A percentile compares a stretch with the other conserved stretches of the same genome.
Evolutionary conservation across 2,113 vertebrate genomes (phyloP).

Genomic region (Mesocricetus auratus): DNA sequence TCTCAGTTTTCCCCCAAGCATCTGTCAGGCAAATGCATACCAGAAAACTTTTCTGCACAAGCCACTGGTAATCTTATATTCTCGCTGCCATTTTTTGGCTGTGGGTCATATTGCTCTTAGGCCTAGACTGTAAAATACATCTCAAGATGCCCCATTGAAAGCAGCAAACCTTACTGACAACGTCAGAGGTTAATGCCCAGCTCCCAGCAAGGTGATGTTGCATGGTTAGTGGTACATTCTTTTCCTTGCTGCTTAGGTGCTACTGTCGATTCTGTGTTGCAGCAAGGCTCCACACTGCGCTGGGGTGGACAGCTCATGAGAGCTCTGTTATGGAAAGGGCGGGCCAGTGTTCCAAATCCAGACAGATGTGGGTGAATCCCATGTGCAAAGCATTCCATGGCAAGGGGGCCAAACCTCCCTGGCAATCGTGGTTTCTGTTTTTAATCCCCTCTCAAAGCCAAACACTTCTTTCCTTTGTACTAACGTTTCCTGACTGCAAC

Average conservation of each 20-base stretch:
- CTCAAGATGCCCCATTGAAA: constrained; percentile 42
- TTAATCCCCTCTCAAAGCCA: not conserved
- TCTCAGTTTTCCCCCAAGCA: constrained; percentile 58
- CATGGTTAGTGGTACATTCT: not conserved
- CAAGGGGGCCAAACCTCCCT: not conserved
- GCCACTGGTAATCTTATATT: constrained; percentile 70
- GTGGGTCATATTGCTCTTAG: constrained; percentile 43
- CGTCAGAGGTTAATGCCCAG: not conserved
- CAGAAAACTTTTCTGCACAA: constrained; percentile 55
- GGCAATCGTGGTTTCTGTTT: not conserved
- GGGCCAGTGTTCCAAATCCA: not conserved
- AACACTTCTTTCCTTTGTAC: constrained; percentile 1
- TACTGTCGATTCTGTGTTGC: not conserved
- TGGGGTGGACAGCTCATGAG: not conserved
- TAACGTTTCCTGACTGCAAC: not conserved
- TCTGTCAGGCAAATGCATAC: constrained; percentile 67
- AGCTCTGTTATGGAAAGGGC: not conserved
- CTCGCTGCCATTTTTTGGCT: constrained; percentile 35
- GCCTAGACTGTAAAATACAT: constrained; percentile 69
- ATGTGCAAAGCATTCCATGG: not conserved
- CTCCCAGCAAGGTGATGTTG: not conserved
- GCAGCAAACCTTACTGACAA: constrained; percentile 60
- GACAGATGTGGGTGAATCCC: not conserved
- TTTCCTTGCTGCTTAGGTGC: not conserved
- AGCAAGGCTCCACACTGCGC: not conserved